Evolutionary conservation across 2,888 invertebrate species (phyloP).

Genomic region (Hemistola chrysoprasaria): DNA sequence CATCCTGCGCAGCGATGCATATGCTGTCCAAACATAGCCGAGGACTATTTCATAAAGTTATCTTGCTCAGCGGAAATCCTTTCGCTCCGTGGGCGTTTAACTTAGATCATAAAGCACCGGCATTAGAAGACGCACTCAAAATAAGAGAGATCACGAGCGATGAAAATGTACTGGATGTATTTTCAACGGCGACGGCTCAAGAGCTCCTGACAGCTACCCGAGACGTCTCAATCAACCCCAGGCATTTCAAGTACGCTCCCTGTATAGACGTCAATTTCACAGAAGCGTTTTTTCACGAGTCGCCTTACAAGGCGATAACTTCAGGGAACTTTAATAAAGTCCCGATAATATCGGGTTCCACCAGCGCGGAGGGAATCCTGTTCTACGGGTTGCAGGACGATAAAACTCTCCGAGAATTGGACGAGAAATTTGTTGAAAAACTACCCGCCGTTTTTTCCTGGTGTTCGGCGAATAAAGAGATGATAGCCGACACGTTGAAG

Average conservation of each 20-base stretch:
- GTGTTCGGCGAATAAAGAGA: constrained; percentile 47
- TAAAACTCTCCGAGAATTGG: constrained; percentile 48
- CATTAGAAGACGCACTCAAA: constrained; percentile 57
- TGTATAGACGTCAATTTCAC: constrained; percentile 56
- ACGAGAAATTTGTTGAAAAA: constrained; percentile 53
- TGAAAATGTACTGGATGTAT: constrained; percentile 48
- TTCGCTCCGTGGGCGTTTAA: constrained; percentile 69
- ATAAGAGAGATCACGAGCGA: constrained; percentile 39
- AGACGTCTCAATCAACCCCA: constrained; percentile 55
- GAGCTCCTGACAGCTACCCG: constrained; percentile 49
- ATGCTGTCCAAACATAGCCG: constrained; percentile 55
- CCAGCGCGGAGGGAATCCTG: constrained; percentile 59
- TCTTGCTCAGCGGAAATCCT: constrained; percentile 63
- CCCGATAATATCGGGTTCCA: constrained; percentile 60
- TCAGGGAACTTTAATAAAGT: constrained; percentile 62
- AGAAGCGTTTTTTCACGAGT: constrained; percentile 61
- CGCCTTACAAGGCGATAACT: constrained; percentile 58
- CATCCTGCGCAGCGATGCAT: constrained; percentile 62
- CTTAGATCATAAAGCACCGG: constrained; percentile 44
- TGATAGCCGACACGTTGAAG: constrained; percentile 51
- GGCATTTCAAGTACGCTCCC: constrained; percentile 66
- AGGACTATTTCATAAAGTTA: constrained; percentile 66
- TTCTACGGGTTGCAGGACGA: constrained; percentile 59
- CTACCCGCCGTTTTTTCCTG: constrained; percentile 64
- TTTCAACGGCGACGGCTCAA: constrained; percentile 42